Evolutionary conservation across 2,797 vertebrate genomes (phyloP).

Genomic region (Hylomyscus alleni): DNA sequence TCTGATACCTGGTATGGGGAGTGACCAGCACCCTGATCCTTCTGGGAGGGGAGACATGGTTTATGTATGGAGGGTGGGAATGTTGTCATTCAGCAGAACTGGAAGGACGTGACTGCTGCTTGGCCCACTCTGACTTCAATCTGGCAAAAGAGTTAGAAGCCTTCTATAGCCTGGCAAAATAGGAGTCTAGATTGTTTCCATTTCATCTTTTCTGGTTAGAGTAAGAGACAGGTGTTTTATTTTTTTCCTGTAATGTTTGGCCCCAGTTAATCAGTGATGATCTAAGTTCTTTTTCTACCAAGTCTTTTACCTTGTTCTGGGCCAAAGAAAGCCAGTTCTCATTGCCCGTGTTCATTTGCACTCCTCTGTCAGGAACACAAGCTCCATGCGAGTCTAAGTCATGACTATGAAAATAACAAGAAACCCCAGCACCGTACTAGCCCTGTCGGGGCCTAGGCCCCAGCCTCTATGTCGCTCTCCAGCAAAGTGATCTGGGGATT

Average conservation of each 20-base stretch:
- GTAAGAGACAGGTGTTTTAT: background rate
- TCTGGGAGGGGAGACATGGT: background rate
- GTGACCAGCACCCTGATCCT: background rate
- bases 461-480: background rate
- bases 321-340: background rate
- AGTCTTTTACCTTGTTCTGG: background rate
- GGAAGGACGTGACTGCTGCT: background rate
- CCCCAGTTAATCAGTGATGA: background rate
- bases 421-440: background rate
- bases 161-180: background rate
- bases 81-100: background rate
- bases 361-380: background rate
- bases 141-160: background rate
- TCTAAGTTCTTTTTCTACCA: background rate
- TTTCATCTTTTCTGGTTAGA: background rate
- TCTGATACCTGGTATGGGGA: background rate
- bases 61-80: background rate
- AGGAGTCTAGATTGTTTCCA: background rate
- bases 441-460: background rate
- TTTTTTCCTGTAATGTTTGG: background rate
- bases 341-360: background rate
- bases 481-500: background rate
- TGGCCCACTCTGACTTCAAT: background rate
- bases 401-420: background rate
- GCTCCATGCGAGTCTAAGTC: background rate